Evolutionary conservation across 1,140 invertebrate genomes (phyloP).

Genomic region (Lycorma delicatula): DNA sequence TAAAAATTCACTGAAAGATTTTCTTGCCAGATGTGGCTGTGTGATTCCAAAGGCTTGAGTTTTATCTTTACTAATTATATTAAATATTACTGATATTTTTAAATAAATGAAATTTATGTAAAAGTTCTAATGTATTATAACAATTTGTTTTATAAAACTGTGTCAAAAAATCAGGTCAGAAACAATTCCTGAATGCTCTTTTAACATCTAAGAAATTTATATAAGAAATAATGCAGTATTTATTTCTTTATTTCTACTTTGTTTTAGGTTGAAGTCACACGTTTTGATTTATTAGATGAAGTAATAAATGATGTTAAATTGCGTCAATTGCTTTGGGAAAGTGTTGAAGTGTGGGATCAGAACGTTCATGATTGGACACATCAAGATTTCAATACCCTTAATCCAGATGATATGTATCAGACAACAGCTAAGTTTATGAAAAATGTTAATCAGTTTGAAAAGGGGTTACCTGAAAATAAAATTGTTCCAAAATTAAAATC

Average conservation of each 20-base stretch:
- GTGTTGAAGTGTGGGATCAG: constrained; percentile 58
- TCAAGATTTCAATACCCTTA: constrained; percentile 55
- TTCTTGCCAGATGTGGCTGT: too few relatives aligned
- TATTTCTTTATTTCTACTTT: too few relatives aligned
- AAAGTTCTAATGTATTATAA: too few relatives aligned
- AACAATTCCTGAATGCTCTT: not conserved
- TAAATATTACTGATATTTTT: too few relatives aligned
- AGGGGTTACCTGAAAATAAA: constrained; percentile 55
- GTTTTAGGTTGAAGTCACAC: constrained; percentile 60
- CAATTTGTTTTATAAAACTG: too few relatives aligned
- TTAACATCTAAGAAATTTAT: not conserved
- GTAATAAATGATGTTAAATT: constrained; percentile 67
- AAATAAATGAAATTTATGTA: too few relatives aligned
- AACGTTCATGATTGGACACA: constrained; percentile 51
- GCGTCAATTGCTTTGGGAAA: constrained; percentile 67
- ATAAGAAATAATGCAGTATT: not conserved
- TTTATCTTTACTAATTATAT: too few relatives aligned
- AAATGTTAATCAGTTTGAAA: constrained; percentile 42
- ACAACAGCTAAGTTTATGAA: constrained; percentile 57
- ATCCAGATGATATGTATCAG: constrained; percentile 60
- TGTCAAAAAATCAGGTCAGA: constrained; percentile 27
- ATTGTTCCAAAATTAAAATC: constrained; percentile 64
- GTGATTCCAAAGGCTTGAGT: too few relatives aligned
- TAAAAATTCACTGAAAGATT: too few relatives aligned
- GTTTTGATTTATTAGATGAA: constrained; percentile 69